A percentile compares a stretch with the other conserved stretches of the same genome.
Conservation (phyloP, 2,888 invertebrate species). For the Drosophila peninsularis region DNA sequence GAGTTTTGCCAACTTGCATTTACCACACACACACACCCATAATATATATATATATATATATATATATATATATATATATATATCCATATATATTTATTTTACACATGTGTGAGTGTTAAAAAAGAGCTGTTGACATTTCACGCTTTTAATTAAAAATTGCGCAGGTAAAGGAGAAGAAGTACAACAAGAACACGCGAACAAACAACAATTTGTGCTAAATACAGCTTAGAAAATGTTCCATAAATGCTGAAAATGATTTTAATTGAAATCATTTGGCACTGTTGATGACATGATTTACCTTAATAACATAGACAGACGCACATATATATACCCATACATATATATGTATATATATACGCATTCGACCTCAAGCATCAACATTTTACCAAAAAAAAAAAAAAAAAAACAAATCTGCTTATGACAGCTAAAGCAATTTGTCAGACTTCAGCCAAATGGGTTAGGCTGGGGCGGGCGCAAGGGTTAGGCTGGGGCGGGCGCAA, state of each 20-base stretch:
- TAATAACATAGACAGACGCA: conserved; percentile 22
- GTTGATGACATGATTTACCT: conserved; percentile 57
- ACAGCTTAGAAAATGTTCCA: conserved; percentile 43
- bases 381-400: conserved; percentile 16
- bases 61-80: conserved; percentile 6
- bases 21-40: conserved; percentile 2
- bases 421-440: conserved; percentile 48
- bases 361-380: conserved; percentile 11
- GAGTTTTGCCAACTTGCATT: conserved; percentile 61
- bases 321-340: background rate
- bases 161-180: background rate
- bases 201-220: conserved; percentile 59
- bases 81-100: too few species aligned
- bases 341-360: background rate
- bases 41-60: conserved; percentile 10
- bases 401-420: conserved; percentile 49
- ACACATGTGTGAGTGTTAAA: conserved; percentile 23
- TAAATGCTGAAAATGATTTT: conserved; percentile 56
- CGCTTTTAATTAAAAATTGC: conserved; percentile 65
- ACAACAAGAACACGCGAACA: conserved; percentile 11
- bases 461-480: background rate
- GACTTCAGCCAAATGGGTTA: conserved; percentile 12
- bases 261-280: conserved; percentile 51
- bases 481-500: background rate
- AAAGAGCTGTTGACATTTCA: conserved; percentile 67